Conservation (phyloP, 2,113 vertebrate species). For the Jacana jacana region DNA sequence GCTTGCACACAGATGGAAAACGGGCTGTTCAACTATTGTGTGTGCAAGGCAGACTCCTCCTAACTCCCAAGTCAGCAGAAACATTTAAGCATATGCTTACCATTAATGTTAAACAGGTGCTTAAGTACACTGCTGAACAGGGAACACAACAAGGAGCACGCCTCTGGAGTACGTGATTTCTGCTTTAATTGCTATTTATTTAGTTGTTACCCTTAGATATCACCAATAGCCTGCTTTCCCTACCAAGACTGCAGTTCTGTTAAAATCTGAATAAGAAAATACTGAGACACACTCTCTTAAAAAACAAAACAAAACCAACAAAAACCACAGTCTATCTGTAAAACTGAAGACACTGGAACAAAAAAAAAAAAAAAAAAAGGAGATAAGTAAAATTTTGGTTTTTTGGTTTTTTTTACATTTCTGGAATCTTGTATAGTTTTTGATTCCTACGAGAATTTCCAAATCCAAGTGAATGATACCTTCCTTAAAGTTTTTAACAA, state of each 20-base stretch:
- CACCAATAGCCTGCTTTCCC: not conserved
- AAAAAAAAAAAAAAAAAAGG: no score
- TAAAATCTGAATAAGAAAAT: not conserved
- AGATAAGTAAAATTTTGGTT: not conserved
- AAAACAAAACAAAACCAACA: not conserved
- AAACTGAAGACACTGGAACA: not conserved
- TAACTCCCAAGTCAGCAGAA: conserved; percentile 52
- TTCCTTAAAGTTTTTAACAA: not conserved
- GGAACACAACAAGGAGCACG: conserved; percentile 15
- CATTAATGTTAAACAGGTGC: conserved; percentile 65
- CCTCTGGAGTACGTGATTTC: not conserved
- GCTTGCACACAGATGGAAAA: conserved; percentile 33
- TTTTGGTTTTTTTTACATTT: not conserved
- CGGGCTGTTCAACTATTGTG: not conserved
- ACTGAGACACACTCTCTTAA: not conserved
- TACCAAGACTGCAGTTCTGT: not conserved
- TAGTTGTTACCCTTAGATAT: not conserved
- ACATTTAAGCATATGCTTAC: conserved; percentile 55
- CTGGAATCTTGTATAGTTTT: not conserved
- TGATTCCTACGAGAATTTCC: not conserved
- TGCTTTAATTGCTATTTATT: conserved; percentile 27
- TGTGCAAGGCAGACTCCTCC: conserved; percentile 9
- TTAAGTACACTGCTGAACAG: conserved; percentile 21
- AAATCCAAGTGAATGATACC: not conserved
- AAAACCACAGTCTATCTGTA: not conserved